phyloP scores from a whole-genome alignment of 2,888 invertebrate genomes.

The Hyposoter dolosus region DNA sequence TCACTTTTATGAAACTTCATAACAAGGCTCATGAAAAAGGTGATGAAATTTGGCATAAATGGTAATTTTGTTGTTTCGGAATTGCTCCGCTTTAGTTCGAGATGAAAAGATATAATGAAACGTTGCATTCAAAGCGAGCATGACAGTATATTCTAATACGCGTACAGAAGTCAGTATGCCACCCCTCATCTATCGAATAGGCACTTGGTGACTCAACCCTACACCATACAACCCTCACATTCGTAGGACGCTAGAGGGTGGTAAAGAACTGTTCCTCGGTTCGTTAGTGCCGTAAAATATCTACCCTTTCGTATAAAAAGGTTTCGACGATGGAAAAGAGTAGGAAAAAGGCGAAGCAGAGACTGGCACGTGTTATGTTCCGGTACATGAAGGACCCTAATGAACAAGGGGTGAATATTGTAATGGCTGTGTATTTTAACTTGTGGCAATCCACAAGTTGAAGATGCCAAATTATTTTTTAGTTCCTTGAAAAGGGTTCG shows the following conservation, averaged over 20 bases:
- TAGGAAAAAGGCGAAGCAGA: slow-evolving; percentile 17
- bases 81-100: too few relatives aligned
- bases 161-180: not conserved
- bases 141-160: not conserved
- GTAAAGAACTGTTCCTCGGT: slow-evolving; percentile 47
- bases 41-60: too few relatives aligned
- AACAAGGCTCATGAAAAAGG: too few relatives aligned
- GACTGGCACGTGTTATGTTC: slow-evolving; percentile 41
- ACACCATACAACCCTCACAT: slow-evolving; percentile 33
- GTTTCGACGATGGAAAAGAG: slow-evolving; percentile 23
- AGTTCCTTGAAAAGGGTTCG: too few relatives aligned
- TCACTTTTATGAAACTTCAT: too few relatives aligned
- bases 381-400: slow-evolving; percentile 56
- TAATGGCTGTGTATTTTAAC: slow-evolving; percentile 14
- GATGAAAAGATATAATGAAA: too few relatives aligned
- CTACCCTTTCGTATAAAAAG: slow-evolving; percentile 49
- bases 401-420: slow-evolving; percentile 41
- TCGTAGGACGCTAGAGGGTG: slow-evolving; percentile 19
- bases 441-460: not conserved
- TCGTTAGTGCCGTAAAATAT: slow-evolving; percentile 64
- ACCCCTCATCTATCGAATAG: slow-evolving; percentile 3
- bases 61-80: too few relatives aligned
- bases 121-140: not conserved
- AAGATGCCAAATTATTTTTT: not conserved
- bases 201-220: slow-evolving; percentile 56